Base-by-base conservation (phyloP, 2,113 vertebrate genomes). In the Phycodurus eques region DNA sequence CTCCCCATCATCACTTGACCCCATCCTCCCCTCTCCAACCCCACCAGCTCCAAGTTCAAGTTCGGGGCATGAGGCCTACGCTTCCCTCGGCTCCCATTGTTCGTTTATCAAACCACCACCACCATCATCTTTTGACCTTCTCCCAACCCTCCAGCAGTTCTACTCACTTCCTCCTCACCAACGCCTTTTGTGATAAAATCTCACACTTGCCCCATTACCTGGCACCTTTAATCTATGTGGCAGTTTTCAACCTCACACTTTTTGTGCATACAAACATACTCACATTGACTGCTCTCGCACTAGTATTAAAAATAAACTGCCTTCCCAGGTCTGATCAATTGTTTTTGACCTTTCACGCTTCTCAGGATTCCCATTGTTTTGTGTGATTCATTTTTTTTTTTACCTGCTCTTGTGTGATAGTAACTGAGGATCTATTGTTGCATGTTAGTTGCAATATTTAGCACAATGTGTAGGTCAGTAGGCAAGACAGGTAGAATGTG, bases 41-140 rank as follows among this genome's bases (percentile, higher is more conserved):
- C 67, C 79, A 84, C 76, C 81, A 80, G 72, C 77, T 83, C 56
- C 69, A 87, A 85, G 89, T 91, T 91, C 88, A 91, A 88, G 85
- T 89, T 85, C 82, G 72, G 89, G 89, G 82, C 87, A 90, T 74
- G 80, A 75, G 87, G 85, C 85, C 87, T 76, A 71, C 71, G 73
- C 79, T 70, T 73, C 61, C 70, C 71, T 70, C 79, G 64, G 67
- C 44, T 60, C 76, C 57, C 77, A 60, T 76, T 77, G 77, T 72
- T 67, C 49, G 67, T 71, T 31, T 54, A 42, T 59, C 62, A 73
- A 20, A 63, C 76, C 47, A 39, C 47, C 17, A 19, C 60, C 35
- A 39, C 22, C 75, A 60, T 20, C 22, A 54, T 39, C 22, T 61
- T 61, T 13, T 61, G 31, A n/a, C 39, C 35, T 10, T n/a, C 42